A percentile compares a stretch with the other conserved stretches of the same genome.
phyloP scores from a whole-genome alignment of 2,888 invertebrate genomes.

The Elmis aenea region DNA sequence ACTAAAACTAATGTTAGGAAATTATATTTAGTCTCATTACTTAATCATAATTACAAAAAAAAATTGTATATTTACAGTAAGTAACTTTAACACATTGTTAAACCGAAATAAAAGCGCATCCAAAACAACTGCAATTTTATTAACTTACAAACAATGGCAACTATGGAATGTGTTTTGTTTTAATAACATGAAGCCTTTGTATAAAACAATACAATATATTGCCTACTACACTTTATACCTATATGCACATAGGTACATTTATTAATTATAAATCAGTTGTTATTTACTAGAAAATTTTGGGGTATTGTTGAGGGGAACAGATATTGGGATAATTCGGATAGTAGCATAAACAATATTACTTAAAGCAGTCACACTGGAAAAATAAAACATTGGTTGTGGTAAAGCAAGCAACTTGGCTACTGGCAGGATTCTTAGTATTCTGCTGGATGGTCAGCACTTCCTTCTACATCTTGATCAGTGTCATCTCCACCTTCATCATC shows the following conservation, averaged over 20 bases:
- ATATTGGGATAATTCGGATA: no score
- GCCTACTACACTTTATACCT: conserved; percentile 40
- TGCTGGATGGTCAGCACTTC: conserved; percentile 71
- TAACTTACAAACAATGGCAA: no score
- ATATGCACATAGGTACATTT: conserved; percentile 21
- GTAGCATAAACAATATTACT: no score
- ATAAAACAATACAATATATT: conserved; percentile 36
- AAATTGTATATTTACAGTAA: conserved; percentile 31
- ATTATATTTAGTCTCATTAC: no score
- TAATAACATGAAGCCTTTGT: conserved; percentile 29
- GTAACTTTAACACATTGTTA: conserved; percentile 34
- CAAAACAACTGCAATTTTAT: no score
- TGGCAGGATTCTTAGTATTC: conserved; percentile 56
- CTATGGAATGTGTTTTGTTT: no score
- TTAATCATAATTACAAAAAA: conserved; percentile 19
- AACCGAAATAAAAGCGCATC: no score
- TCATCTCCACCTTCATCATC: conserved; percentile 71
- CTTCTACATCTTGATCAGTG: conserved; percentile 64
- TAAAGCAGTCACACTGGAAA: no score
- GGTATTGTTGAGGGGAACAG: no score
- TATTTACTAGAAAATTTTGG: no score
- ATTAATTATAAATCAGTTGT: conserved; percentile 14
- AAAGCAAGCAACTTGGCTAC: conserved; percentile 13
- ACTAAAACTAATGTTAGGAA: no score
- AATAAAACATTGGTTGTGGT: conserved; percentile 5